Evolutionary conservation across 2,797 vertebrate species (phyloP).

Genomic region (Pseudotriccus pelzelni): DNA sequence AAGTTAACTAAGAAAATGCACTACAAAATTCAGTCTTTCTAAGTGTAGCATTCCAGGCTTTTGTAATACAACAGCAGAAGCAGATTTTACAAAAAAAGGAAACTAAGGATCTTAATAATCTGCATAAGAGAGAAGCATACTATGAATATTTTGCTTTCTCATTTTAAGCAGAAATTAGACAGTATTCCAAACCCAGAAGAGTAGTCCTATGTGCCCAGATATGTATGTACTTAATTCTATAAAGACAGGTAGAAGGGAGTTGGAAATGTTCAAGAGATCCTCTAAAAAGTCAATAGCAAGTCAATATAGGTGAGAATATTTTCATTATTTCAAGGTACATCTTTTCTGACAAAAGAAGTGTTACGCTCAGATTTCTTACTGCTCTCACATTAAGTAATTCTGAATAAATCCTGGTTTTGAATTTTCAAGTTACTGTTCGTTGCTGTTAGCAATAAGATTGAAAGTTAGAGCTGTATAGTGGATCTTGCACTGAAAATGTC

Average conservation of each 20-base stretch:
- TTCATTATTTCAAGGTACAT: background rate
- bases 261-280: background rate
- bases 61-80: conserved; percentile 25
- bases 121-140: background rate
- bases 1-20: background rate
- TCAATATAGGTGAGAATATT: background rate
- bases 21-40: background rate
- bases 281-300: background rate
- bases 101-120: background rate
- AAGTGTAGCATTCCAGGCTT: conserved; percentile 40
- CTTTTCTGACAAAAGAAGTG: background rate
- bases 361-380: background rate
- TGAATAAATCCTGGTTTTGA: background rate
- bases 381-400: background rate
- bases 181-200: background rate
- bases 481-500: background rate
- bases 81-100: background rate
- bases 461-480: background rate
- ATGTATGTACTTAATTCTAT: background rate
- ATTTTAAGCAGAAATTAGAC: background rate
- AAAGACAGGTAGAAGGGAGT: rapidly evolving
- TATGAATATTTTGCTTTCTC: background rate
- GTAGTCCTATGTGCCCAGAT: background rate
- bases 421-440: background rate
- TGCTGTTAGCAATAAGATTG: background rate